A percentile compares a stretch with the other conserved stretches of the same genome.
phyloP scores from a whole-genome alignment of 2,888 invertebrate species.

The Crepidodera aurea region DNA sequence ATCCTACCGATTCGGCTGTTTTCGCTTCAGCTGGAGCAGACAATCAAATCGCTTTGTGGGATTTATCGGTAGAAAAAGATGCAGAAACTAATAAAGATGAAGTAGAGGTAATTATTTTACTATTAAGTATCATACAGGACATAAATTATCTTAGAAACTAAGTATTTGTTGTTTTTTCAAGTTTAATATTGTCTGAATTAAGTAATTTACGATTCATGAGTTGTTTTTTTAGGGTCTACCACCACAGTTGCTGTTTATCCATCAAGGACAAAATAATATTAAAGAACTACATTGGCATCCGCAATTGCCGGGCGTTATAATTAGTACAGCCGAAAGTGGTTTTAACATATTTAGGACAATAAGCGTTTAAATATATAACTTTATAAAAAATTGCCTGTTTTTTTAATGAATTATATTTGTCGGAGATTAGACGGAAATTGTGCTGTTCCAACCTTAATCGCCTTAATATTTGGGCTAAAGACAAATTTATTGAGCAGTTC shows the following conservation, averaged over 20 bases:
- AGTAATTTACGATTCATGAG: no score
- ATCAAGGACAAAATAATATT: conserved; percentile 96
- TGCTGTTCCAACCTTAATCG: no score
- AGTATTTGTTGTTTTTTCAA: no score
- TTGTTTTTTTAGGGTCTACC: conserved; percentile 74
- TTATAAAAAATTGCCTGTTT: neutral
- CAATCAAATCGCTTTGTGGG: conserved; percentile 97
- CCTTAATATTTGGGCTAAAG: no score
- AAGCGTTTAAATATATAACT: conserved; percentile 74
- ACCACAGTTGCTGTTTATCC: conserved; percentile 95
- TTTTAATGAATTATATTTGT: no score
- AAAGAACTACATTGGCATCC: conserved; percentile 99
- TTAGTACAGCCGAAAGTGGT: conserved; percentile 94
- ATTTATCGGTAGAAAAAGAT: conserved; percentile 90
- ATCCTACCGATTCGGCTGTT: conserved; percentile 90
- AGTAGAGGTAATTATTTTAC: conserved; percentile 48
- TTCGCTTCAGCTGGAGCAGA: conserved; percentile 94
- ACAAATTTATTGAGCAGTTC: no score
- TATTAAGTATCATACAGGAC: no score
- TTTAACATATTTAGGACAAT: conserved; percentile 98
- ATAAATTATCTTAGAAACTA: no score
- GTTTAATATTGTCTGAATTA: no score
- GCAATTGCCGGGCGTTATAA: conserved; percentile 90
- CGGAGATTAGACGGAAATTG: no score
- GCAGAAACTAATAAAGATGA: conserved; percentile 67